Evolutionary conservation across 2,113 vertebrate species (phyloP), one percentile per base, ranked within the genome.

Genomic region (Regulus satrapa): DNA sequence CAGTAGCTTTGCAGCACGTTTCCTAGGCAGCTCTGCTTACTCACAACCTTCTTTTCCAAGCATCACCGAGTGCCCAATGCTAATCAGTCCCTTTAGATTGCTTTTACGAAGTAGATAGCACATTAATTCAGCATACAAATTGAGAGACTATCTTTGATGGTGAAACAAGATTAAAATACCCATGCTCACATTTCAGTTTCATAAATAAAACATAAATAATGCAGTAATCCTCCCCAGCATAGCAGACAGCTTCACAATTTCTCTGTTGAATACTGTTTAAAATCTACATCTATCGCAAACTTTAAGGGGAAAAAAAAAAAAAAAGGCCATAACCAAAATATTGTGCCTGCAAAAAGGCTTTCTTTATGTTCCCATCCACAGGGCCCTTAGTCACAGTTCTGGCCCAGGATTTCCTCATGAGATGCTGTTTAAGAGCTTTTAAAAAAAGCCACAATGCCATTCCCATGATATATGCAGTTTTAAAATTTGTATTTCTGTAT

Each of bases 81-180:
- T 94, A 97, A 95, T 79, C 88, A 95, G 68, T 95, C 91, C 94
- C 80, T 89, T 96, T 88, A 91, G 88, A 87, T 63, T 63, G 94
- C 92, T 91, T 81, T 94, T 90, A 94, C 9, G 20, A 77, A 64
- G 89, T 49, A 94, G 90, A 93, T 77, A 87, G 85, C 11, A 4
- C 89, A 96, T 96, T 97, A 97, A 97, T 97, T 97, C n/a, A 38
- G 94, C 95, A 95, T 95, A 97, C 77, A 96, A 96, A 97, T 96
- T 95, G 91, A 97, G 80, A 93, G 48, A 94, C 80, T 90, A 92
- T n/a, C 34, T 96, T 97, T 96, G 86, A 95, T 91, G 88, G 55
- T 89, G 66, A 91, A 96, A 97, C 74, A 94, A 63, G 87, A 94
- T 92, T 92, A 96, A 97, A 81, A 67, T 95, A 93, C 79, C 66